These are phyloP conservation scores for Excalfactoria chinensis DNA, from an alignment of 2,113 vertebrate genomes.

Conservation along the genomic window DNA sequence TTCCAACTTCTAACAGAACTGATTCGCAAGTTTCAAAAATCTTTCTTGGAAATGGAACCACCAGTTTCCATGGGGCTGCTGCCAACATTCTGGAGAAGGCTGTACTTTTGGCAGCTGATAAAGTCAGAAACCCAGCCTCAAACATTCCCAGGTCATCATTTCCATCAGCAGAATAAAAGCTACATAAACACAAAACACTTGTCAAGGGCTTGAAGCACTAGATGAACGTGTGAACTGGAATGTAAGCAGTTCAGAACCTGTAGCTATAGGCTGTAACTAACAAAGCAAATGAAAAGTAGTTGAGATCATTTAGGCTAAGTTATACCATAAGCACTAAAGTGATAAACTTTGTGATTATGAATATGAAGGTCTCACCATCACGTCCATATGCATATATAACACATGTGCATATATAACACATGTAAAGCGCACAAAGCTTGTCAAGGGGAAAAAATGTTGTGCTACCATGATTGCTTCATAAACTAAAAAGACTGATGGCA, in stretches of 20 bases:
- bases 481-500: not conserved
- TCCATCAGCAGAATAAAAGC: not conserved
- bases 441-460: not conserved
- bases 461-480: not conserved
- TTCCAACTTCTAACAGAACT: not conserved
- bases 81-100: not conserved
- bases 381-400: not conserved
- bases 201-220: not conserved
- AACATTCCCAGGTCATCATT: not conserved
- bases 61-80: not conserved
- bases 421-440: not conserved
- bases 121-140: not conserved
- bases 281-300: constrained; percentile 13
- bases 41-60: not conserved
- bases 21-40: not conserved
- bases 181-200: not conserved
- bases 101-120: not conserved
- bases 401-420: too few species aligned
- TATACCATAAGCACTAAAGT: not conserved
- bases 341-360: not conserved
- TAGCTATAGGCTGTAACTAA: not conserved
- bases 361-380: not conserved
- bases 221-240: not conserved
- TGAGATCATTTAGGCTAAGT: constrained; percentile 1
- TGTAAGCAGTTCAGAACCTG: not conserved